Evolutionary conservation across 2,888 invertebrate species (phyloP).

Genomic region (Serripes groenlandicus): DNA sequence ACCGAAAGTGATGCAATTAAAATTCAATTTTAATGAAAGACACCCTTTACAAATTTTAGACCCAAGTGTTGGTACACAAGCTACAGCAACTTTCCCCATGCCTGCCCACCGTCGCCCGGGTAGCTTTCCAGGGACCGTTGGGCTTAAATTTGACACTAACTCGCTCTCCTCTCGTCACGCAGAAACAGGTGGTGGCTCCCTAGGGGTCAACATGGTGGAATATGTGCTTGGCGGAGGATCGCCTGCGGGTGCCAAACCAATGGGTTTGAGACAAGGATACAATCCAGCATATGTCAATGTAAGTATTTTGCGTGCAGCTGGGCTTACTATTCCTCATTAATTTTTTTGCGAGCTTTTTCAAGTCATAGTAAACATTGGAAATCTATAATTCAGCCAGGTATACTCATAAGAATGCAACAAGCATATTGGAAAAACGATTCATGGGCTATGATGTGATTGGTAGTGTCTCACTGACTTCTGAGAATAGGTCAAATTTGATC

Average conservation of each 20-base stretch:
- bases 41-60: conserved; percentile 33
- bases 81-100: conserved; percentile 24
- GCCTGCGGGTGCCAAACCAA: conserved; percentile 89
- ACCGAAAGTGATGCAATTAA: neutral
- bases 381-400: too few relatives aligned
- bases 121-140: conserved; percentile 54
- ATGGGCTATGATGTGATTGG: too few relatives aligned
- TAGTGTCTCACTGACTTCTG: too few relatives aligned
- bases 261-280: conserved; percentile 89
- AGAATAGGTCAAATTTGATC: too few relatives aligned
- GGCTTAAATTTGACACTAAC: conserved; percentile 52
- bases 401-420: too few relatives aligned
- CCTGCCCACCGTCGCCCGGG: conserved; percentile 45
- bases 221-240: conserved; percentile 94
- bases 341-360: too few relatives aligned
- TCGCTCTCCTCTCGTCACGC: conserved; percentile 33
- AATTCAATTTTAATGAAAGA: neutral
- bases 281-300: conserved; percentile 59
- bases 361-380: too few relatives aligned
- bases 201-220: conserved; percentile 99
- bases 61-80: conserved; percentile 42
- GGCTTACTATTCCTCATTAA: too few relatives aligned
- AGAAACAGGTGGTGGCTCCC: conserved; percentile 88
- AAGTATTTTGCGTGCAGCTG: too few relatives aligned
- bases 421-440: too few relatives aligned